These are phyloP conservation scores for Vanessa tameamea DNA, from an alignment of 1,140 invertebrate species.

Conservation along the genomic window DNA sequence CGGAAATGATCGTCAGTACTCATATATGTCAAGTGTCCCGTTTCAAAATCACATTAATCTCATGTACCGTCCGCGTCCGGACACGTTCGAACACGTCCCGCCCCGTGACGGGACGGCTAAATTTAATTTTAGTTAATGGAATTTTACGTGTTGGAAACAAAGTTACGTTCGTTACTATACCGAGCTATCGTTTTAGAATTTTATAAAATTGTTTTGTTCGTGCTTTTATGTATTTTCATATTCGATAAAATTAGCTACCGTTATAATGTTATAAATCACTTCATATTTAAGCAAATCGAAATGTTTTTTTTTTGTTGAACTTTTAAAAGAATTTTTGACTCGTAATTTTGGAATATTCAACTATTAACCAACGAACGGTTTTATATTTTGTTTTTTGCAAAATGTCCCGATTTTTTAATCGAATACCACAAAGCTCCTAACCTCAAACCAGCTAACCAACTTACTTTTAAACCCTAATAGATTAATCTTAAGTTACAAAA, in stretches of 20 bases:
- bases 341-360: no score
- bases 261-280: no score
- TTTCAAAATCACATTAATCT: constrained; percentile 44
- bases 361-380: no score
- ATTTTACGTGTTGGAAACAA: constrained; percentile 15
- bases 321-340: no score
- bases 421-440: no score
- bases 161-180: constrained; percentile 10
- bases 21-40: constrained; percentile 25
- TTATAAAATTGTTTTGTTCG: constrained; percentile 3
- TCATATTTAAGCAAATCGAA: no score
- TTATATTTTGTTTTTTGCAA: no score
- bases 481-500: no score
- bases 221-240: not conserved
- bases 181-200: constrained; percentile 13
- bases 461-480: no score
- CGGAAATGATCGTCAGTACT: constrained; percentile 16
- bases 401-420: no score
- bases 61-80: constrained; percentile 28
- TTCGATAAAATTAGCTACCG: not conserved
- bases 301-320: no score
- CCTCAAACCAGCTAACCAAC: no score
- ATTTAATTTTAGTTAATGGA: constrained; percentile 38
- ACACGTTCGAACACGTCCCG: constrained; percentile 20
- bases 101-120: constrained; percentile 34